phyloP scores from a whole-genome alignment of 2,797 vertebrate genomes.

The Lindbergichthys nudifrons region DNA sequence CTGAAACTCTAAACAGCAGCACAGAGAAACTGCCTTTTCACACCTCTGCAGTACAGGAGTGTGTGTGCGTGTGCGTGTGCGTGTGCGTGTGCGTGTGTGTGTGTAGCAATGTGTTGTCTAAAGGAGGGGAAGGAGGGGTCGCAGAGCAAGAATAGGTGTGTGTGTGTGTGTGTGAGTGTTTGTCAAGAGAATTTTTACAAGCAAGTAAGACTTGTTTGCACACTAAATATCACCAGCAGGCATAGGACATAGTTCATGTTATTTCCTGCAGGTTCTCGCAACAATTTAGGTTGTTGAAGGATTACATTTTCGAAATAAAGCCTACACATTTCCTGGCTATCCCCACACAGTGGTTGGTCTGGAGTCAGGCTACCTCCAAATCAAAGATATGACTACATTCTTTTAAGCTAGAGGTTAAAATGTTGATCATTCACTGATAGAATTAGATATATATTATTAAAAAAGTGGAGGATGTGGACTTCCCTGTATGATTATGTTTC shows the following conservation, averaged over 20 bases:
- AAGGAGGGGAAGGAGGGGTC: neutral
- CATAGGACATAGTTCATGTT: neutral
- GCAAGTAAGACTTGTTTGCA: slow-evolving; percentile 15
- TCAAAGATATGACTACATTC: neutral
- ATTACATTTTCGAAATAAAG: neutral
- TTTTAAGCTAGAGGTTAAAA: neutral
- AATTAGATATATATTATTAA: neutral
- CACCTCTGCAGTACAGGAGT: slow-evolving; percentile 28
- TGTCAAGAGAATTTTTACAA: slow-evolving; percentile 8
- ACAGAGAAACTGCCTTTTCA: slow-evolving; percentile 30
- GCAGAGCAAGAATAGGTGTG: neutral
- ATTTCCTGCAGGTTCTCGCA: neutral
- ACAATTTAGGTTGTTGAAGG: neutral
- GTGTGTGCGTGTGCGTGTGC: neutral
- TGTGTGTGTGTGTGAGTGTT: neutral
- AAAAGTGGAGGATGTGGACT: neutral
- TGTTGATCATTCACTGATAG: neutral
- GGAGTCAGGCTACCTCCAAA: slow-evolving; percentile 3
- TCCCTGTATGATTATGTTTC: neutral
- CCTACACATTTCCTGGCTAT: neutral
- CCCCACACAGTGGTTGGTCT: neutral
- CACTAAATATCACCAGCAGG: slow-evolving; percentile 4
- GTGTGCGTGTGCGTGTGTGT: neutral
- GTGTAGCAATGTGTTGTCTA: slow-evolving; percentile 12
- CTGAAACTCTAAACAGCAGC: slow-evolving; percentile 35